phyloP scores from a whole-genome alignment of 2,113 vertebrate species.

The Vulpes ferrilata region DNA sequence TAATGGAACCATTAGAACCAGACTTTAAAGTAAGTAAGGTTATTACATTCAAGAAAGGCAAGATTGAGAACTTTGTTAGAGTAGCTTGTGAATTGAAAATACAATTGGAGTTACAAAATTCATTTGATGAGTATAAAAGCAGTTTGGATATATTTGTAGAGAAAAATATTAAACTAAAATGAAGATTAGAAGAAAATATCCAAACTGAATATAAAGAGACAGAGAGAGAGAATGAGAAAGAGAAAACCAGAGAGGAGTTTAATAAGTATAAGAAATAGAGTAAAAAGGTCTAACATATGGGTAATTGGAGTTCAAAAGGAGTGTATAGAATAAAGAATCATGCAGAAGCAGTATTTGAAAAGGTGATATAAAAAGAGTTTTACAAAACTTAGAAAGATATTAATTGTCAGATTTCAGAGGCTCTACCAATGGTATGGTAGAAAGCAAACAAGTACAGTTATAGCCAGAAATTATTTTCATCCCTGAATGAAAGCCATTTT shows the following conservation, averaged over 20 bases:
- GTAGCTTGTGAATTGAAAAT: not conserved
- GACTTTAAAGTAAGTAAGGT: not conserved
- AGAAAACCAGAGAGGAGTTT: not conserved
- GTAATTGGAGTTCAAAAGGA: not conserved
- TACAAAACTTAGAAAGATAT: not conserved
- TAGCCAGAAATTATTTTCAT: not conserved
- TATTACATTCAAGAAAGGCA: not conserved
- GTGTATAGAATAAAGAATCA: not conserved
- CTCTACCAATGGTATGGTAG: not conserved
- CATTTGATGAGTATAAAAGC: not conserved
- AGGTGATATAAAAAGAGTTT: not conserved
- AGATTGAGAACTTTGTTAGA: not conserved
- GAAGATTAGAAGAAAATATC: not conserved
- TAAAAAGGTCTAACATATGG: not conserved
- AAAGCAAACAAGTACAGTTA: not conserved
- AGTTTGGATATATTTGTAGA: not conserved
- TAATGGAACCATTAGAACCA: not conserved
- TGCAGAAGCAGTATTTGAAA: not conserved
- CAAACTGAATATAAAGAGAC: not conserved
- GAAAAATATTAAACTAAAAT: not conserved
- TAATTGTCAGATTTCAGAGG: not conserved
- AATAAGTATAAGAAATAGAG: not conserved
- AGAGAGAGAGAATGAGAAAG: not conserved
- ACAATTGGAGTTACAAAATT: not conserved
- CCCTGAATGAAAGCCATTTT: not conserved